A percentile compares a stretch with the other conserved stretches of the same genome.
These are phyloP conservation scores for Nymphalis polychloros DNA, from an alignment of 2,888 invertebrate genomes.

Conservation along the genomic window DNA sequence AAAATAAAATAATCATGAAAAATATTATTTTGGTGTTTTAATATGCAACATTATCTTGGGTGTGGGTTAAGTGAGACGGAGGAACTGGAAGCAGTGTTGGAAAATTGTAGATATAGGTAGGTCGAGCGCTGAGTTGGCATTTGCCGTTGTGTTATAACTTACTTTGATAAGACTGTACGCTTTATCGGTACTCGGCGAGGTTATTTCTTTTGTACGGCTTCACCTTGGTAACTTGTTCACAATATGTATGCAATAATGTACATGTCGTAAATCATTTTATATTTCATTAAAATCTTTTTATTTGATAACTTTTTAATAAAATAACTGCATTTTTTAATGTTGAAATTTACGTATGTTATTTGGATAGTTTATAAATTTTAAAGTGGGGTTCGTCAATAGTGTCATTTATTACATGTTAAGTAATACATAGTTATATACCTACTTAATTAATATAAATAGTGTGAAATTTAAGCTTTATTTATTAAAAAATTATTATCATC, in stretches of 20 bases:
- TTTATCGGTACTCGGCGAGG: constrained; percentile 64
- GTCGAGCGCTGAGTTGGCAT: constrained; percentile 78
- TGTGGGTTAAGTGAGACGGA: constrained; percentile 63
- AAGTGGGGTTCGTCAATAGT: not conserved
- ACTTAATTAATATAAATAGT: no score
- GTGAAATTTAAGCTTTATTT: no score
- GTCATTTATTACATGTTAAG: not conserved
- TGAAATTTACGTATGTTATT: no score
- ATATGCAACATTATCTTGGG: constrained; percentile 70
- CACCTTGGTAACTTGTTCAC: constrained; percentile 57
- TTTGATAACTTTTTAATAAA: not conserved
- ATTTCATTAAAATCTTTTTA: constrained; percentile 3
- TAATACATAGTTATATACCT: no score
- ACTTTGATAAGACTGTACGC: constrained; percentile 66
- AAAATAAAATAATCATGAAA: not conserved
- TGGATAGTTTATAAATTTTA: not conserved
- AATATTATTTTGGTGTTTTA: constrained; percentile 20
- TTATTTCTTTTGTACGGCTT: constrained; percentile 67
- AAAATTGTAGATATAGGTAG: constrained; percentile 77
- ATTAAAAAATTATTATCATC: not conserved
- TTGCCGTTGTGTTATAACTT: constrained; percentile 61
- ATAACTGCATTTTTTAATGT: not conserved
- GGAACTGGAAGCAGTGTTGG: constrained; percentile 64
- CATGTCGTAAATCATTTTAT: not conserved
- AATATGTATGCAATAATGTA: constrained; percentile 10